Evolutionary conservation across 2,888 invertebrate genomes (phyloP).

Genomic region (Trachelus troglodyta): DNA sequence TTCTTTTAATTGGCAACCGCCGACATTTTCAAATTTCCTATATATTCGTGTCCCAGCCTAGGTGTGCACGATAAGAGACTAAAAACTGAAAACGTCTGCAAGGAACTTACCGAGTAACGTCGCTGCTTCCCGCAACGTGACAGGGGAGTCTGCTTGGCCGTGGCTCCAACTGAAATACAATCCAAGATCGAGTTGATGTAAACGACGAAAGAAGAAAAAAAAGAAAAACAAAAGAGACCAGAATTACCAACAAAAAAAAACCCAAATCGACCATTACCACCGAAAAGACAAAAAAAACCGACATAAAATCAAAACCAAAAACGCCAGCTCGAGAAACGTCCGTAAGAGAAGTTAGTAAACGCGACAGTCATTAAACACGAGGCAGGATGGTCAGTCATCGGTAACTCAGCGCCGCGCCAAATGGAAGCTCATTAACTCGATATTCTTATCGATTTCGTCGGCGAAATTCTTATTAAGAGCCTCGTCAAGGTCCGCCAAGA

Average conservation of each 20-base stretch:
- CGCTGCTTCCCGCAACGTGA: slow-evolving; percentile 17
- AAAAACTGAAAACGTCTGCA: slow-evolving; percentile 28
- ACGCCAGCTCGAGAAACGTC: neutral
- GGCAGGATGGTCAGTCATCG: neutral
- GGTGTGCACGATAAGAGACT: slow-evolving; percentile 22
- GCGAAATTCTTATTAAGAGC: neutral
- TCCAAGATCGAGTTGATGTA: neutral
- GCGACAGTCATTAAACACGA: neutral
- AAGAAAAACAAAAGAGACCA: no score
- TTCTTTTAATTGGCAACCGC: slow-evolving; percentile 40
- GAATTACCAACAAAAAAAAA: neutral
- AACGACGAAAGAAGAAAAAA: neutral
- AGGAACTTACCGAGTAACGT: slow-evolving; percentile 45
- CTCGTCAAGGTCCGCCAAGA: slow-evolving; percentile 4
- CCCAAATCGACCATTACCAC: no score
- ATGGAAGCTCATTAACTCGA: neutral
- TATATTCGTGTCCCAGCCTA: neutral
- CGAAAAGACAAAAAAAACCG: no score
- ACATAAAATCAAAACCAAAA: neutral
- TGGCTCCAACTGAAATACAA: neutral
- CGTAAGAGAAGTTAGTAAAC: neutral
- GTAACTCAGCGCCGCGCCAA: neutral
- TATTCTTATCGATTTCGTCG: slow-evolving; percentile 1
- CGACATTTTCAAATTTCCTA: slow-evolving; percentile 25
- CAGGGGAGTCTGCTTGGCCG: neutral